These are phyloP conservation scores for Saguinus midas DNA, from an alignment of 2,113 vertebrate species.

Conservation along the genomic window DNA sequence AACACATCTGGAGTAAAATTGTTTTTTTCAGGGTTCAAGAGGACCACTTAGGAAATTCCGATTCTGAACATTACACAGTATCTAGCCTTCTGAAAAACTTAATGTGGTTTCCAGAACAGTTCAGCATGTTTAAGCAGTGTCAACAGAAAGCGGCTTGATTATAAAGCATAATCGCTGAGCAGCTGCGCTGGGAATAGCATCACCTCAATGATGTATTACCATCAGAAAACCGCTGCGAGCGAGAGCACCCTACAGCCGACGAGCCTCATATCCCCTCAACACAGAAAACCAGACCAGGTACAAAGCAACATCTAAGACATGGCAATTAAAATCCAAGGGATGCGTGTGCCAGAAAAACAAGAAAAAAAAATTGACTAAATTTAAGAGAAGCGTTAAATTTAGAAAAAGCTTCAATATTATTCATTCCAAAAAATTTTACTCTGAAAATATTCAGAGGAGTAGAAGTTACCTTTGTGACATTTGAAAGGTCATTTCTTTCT, in stretches of 20 bases:
- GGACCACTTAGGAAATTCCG: background rate
- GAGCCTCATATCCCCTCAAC: background rate
- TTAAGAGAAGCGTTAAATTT: background rate
- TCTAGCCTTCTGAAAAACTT: slow-evolving; percentile 55
- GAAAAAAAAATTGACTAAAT: background rate
- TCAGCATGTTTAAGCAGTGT: background rate
- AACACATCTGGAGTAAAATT: slow-evolving; percentile 53
- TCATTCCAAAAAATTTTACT: background rate
- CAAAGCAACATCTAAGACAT: slow-evolving; percentile 17
- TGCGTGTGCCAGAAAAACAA: background rate
- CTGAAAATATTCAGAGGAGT: background rate
- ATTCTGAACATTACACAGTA: background rate
- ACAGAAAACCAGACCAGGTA: background rate
- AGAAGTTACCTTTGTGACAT: background rate
- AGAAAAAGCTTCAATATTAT: background rate
- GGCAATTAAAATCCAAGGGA: background rate
- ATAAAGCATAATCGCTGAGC: slow-evolving; percentile 17
- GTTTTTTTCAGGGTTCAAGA: slow-evolving; percentile 15
- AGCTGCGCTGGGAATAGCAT: background rate
- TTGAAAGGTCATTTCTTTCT: background rate
- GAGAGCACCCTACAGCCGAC: background rate
- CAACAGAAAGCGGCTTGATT: slow-evolving; percentile 37
- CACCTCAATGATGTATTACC: slow-evolving; percentile 4
- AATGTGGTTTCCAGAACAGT: slow-evolving; percentile 58
- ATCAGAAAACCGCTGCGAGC: background rate